Percentiles rank a stretch among this genome's conserved stretches.
Evolutionary conservation across 2,888 invertebrate genomes (phyloP).

Genomic region (Lottia scabra): DNA sequence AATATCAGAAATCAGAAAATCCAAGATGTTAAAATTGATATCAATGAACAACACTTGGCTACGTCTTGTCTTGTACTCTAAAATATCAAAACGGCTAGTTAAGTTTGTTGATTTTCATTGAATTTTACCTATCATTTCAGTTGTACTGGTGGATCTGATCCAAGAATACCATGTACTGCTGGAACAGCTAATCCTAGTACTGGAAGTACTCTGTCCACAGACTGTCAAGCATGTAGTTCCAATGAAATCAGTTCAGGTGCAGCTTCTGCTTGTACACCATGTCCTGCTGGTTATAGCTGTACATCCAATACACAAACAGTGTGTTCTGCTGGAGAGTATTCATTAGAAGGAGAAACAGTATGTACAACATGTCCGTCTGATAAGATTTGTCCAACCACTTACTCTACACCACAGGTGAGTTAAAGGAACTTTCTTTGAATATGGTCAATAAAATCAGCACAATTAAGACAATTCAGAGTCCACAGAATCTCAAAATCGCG

Average conservation of each 20-base stretch:
- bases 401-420: slow-evolving; percentile 39
- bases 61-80: no score
- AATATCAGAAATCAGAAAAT: no score
- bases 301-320: slow-evolving; percentile 28
- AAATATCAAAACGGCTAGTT: no score
- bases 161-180: slow-evolving; percentile 37
- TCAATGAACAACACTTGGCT: no score
- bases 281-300: slow-evolving; percentile 59
- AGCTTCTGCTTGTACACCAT: slow-evolving; percentile 47
- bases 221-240: slow-evolving; percentile 40
- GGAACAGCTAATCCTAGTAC: slow-evolving; percentile 42
- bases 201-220: slow-evolving; percentile 23
- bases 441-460: background rate
- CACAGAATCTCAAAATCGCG: no score
- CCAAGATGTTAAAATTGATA: no score
- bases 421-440: background rate
- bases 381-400: slow-evolving; percentile 43
- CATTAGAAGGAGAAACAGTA: slow-evolving; percentile 42
- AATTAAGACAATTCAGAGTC: no score
- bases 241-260: slow-evolving; percentile 41
- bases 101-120: no score
- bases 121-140: slow-evolving; percentile 32
- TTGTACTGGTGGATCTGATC: slow-evolving; percentile 37
- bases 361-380: slow-evolving; percentile 59
- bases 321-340: slow-evolving; percentile 50